Percentiles rank a stretch among this genome's conserved stretches.
Conservation (phyloP, 1,140 invertebrate species). For the Drosophila nigromelanica region DNA sequence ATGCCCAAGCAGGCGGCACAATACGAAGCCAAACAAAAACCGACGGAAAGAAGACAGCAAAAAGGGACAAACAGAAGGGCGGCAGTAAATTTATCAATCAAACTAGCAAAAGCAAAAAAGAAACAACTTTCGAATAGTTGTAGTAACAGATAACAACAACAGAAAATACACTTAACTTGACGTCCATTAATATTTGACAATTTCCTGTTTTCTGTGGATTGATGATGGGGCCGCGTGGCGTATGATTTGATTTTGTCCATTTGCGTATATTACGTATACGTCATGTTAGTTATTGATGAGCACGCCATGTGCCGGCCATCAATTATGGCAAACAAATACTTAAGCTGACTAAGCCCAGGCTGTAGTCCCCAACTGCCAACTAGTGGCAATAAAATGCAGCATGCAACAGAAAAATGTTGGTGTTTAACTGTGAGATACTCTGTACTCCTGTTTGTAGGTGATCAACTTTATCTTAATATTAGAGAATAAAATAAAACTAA, state of each 20-base stretch:
- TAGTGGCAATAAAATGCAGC: constrained; percentile 61
- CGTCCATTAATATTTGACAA: constrained; percentile 79
- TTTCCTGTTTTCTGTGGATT: constrained; percentile 65
- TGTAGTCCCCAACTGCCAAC: background rate
- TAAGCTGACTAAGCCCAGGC: constrained; percentile 23
- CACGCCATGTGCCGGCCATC: constrained; percentile 65
- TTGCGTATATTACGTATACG: constrained; percentile 70
- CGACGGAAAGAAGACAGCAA: background rate
- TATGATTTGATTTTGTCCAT: constrained; percentile 68
- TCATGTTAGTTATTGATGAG: constrained; percentile 72
- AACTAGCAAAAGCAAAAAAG: constrained; percentile 51
- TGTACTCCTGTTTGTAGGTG: no score
- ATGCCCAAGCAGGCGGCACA: constrained; percentile 50
- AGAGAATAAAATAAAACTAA: no score
- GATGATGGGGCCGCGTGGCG: constrained; percentile 60
- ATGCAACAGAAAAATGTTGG: constrained; percentile 19
- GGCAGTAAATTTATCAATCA: constrained; percentile 79
- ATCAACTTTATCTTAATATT: no score
- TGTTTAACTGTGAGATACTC: background rate
- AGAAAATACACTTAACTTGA: constrained; percentile 50
- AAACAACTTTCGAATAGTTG: constrained; percentile 77
- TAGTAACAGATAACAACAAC: constrained; percentile 44
- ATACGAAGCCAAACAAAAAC: constrained; percentile 17
- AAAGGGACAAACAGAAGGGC: constrained; percentile 18
- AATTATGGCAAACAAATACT: constrained; percentile 46